Evolutionary conservation across 2,888 invertebrate species (phyloP), one percentile per base, ranked within the genome.

Genomic region (Cheilosia impressa): DNA sequence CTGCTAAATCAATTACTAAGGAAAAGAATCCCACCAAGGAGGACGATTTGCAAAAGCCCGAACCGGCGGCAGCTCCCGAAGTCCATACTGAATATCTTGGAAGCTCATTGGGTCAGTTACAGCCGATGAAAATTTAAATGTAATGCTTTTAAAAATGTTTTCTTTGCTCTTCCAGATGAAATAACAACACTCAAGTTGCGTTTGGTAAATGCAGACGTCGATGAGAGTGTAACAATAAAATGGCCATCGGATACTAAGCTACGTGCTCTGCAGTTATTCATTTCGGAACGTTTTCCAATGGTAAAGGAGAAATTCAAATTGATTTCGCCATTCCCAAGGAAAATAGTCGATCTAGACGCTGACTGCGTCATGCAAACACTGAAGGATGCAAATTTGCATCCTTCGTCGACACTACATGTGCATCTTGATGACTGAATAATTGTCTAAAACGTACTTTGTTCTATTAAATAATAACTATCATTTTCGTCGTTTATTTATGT

Each of bases 221-320:
- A 88, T 50, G 90, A 91, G 80, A 89, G 90, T 47, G 89, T 91
- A n/a, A 90, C 91, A 77, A 80, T 92, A 55, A 91, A 91, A 68
- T 92, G 92, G 92, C 92, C 92, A 7, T 91, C 91, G 31, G 90
- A 92, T 68, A 91, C 92, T 2, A 90, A 89, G 84, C 81, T 92
- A 24, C 88, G 89, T 50, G 91, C 90, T 0, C 87, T 92, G 17
- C 90, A 90, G 60, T 81, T 90, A 2, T 92, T 91, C 87, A 91
- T 92, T 24, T 85, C 87, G 2, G 90, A 90, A 84, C 91, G 91
- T 88, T 90, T 90, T 82, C 91, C 92, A 78, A 90, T 91, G 88
- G 90, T 90, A 27, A 89, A 89, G 73, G 88, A 89, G 50, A 90
- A 90, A 47, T 92, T 92, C 75, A 92, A 92, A 88, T 87, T 92